Evolutionary conservation across 1,140 invertebrate genomes (phyloP).

Genomic region (Drosophila sulfurigaster): DNA sequence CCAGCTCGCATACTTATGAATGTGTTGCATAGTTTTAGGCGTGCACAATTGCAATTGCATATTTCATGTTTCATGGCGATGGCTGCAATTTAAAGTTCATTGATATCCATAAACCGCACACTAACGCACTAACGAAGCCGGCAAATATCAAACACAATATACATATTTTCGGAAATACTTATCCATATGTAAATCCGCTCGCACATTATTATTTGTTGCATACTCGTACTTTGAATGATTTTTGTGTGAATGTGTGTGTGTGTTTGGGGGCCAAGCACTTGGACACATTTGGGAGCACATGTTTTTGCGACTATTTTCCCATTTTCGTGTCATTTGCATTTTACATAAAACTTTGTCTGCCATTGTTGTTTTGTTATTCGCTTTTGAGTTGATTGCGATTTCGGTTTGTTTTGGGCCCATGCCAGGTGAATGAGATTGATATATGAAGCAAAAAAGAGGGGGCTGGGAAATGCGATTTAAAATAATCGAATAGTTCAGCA

Average conservation of each 20-base stretch:
- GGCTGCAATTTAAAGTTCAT: slow-evolving; percentile 80
- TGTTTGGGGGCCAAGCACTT: slow-evolving; percentile 16
- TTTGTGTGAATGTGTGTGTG: slow-evolving; percentile 17
- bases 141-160: slow-evolving; percentile 24
- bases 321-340: slow-evolving; percentile 78
- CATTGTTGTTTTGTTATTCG: slow-evolving; percentile 41
- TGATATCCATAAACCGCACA: slow-evolving; percentile 78
- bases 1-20: slow-evolving; percentile 13
- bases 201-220: slow-evolving; percentile 71
- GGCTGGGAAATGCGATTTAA: slow-evolving; percentile 36
- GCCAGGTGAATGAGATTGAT: slow-evolving; percentile 22
- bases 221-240: slow-evolving; percentile 55
- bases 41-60: slow-evolving; percentile 73
- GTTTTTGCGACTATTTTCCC: slow-evolving; percentile 51
- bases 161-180: not conserved
- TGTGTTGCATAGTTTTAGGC: slow-evolving; percentile 66
- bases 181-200: slow-evolving; percentile 60
- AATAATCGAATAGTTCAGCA: slow-evolving; percentile 31
- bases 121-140: slow-evolving; percentile 39
- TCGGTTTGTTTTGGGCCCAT: not conserved
- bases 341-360: slow-evolving; percentile 69
- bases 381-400: slow-evolving; percentile 61
- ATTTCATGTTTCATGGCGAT: slow-evolving; percentile 68
- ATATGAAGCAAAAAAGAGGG: slow-evolving; percentile 2
- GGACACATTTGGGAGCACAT: slow-evolving; percentile 45